These are phyloP conservation scores for Cyanoliseus patagonus DNA, from an alignment of 2,113 vertebrate species.

Conservation along the genomic window DNA sequence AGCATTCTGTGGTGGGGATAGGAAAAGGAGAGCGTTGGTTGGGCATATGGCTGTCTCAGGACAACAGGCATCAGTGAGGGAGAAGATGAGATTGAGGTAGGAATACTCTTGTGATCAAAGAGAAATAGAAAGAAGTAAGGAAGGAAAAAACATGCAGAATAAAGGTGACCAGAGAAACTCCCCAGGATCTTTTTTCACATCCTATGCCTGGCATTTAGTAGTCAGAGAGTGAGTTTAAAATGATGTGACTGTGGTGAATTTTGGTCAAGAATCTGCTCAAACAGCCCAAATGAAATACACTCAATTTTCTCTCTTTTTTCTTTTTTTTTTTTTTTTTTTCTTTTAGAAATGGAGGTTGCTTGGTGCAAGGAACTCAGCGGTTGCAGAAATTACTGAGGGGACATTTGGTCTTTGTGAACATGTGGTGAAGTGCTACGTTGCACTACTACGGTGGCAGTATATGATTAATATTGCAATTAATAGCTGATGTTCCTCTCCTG, in stretches of 20 bases:
- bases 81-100: not conserved
- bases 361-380: not conserved
- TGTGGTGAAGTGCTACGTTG: not conserved
- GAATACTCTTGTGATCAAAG: not conserved
- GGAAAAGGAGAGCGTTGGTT: not conserved
- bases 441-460: not conserved
- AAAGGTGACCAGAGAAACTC: not conserved
- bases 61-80: not conserved
- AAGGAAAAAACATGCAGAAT: not conserved
- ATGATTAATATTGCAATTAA: slow-evolving; percentile 56
- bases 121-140: not conserved
- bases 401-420: not conserved
- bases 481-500: not conserved
- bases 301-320: too few species aligned
- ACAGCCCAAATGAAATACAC: not conserved
- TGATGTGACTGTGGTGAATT: not conserved
- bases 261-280: not conserved
- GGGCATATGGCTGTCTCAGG: not conserved
- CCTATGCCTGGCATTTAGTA: not conserved
- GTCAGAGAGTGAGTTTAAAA: not conserved
- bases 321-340: accelerated
- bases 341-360: not conserved
- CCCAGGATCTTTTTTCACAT: not conserved
- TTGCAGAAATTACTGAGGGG: not conserved
- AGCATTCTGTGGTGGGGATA: not conserved